Percentiles rank a stretch among this genome's conserved stretches.
phyloP scores from a whole-genome alignment of 2,113 vertebrate species.

The Lepus timidus region DNA sequence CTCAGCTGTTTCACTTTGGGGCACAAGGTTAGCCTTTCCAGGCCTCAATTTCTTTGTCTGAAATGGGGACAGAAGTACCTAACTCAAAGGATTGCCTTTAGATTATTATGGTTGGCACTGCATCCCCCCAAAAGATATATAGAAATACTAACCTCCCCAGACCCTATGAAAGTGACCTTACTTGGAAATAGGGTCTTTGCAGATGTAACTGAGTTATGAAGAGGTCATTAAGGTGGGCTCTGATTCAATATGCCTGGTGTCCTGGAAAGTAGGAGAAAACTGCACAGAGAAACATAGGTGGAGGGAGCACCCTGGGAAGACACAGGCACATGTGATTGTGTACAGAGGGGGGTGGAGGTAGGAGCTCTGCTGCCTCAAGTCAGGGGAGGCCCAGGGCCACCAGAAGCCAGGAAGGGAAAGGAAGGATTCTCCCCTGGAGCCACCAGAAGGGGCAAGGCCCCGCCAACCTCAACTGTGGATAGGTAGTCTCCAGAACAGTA shows the following conservation, averaged over 20 bases:
- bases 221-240: background rate
- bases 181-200: background rate
- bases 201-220: background rate
- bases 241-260: background rate
- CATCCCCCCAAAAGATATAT: background rate
- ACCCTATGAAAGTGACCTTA: background rate
- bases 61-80: background rate
- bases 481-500: background rate
- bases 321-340: background rate
- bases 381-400: too few relatives aligned
- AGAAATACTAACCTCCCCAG: background rate
- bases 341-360: background rate
- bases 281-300: background rate
- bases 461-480: background rate
- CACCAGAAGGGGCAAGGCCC: background rate
- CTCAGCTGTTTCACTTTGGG: background rate
- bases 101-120: background rate
- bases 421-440: background rate
- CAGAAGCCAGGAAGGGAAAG: background rate
- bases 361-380: rapidly evolving
- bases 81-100: background rate
- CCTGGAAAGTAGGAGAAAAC: background rate
- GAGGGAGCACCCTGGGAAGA: background rate
- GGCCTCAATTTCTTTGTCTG: background rate
- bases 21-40: background rate